A percentile compares a stretch with the other conserved stretches of the same genome.
phyloP scores from a whole-genome alignment of 2,888 invertebrate genomes.

The Rhagium mordax region DNA sequence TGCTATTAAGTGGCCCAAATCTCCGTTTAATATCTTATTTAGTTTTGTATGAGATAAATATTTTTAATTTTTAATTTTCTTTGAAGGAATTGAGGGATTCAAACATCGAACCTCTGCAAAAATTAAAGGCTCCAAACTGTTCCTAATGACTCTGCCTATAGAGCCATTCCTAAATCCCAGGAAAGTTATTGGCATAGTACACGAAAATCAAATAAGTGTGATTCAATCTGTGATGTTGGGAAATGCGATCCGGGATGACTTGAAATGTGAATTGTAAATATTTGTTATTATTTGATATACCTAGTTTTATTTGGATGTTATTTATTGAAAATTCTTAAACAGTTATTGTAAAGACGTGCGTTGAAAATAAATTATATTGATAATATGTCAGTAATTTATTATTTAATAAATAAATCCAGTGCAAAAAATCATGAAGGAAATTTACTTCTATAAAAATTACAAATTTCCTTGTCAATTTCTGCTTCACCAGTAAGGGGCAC shows the following conservation, averaged over 20 bases:
- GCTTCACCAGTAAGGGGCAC: slow-evolving; percentile 71
- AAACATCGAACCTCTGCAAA: slow-evolving; percentile 64
- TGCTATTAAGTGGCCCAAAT: too few species aligned
- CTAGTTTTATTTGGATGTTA: slow-evolving; percentile 13
- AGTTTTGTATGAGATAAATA: not conserved
- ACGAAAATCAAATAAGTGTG: slow-evolving; percentile 65
- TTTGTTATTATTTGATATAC: not conserved
- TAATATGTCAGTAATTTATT: not conserved
- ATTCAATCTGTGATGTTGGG: slow-evolving; percentile 70
- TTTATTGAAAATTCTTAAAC: not conserved
- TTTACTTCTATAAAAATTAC: slow-evolving; percentile 69
- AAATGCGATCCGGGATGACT: slow-evolving; percentile 62
- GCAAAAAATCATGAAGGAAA: slow-evolving; percentile 43
- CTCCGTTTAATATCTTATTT: not conserved
- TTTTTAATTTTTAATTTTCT: slow-evolving; percentile 3
- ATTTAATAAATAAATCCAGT: not conserved
- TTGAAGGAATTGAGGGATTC: slow-evolving; percentile 70
- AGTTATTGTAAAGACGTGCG: not conserved
- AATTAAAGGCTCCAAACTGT: slow-evolving; percentile 64
- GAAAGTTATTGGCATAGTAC: slow-evolving; percentile 65
- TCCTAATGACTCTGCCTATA: slow-evolving; percentile 62
- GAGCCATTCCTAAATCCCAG: slow-evolving; percentile 50
- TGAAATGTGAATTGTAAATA: slow-evolving; percentile 57
- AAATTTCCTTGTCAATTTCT: slow-evolving; percentile 72
- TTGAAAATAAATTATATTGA: not conserved